These are phyloP conservation scores for Protaetia brevitarsis DNA, from an alignment of 1,140 invertebrate genomes.

Conservation along the genomic window DNA sequence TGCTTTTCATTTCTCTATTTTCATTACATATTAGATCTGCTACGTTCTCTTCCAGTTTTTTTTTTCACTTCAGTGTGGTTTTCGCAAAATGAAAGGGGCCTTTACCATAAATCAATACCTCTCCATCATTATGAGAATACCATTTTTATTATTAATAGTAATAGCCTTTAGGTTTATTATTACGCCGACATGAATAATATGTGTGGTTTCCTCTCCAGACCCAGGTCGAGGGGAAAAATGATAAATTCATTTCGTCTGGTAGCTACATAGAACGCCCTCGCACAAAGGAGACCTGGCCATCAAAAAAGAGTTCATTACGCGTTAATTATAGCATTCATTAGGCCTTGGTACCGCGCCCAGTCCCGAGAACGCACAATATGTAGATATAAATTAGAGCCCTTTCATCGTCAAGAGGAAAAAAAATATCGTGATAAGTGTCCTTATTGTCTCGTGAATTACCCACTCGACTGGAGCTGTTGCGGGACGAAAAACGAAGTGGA, in stretches of 20 bases:
- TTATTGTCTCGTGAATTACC: slow-evolving; percentile 16
- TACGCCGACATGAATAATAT: background rate
- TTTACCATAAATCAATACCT: too few relatives aligned
- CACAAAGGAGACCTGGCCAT: background rate
- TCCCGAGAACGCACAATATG: background rate
- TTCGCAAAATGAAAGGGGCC: too few relatives aligned
- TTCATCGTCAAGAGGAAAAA: background rate
- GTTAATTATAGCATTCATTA: slow-evolving; percentile 15
- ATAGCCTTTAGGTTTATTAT: too few relatives aligned
- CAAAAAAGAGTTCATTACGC: slow-evolving; percentile 16
- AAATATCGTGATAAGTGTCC: slow-evolving; percentile 14
- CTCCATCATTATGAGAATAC: too few relatives aligned
- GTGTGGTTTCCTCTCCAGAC: background rate
- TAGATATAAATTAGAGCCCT: slow-evolving; percentile 13
- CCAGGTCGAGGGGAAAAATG: background rate
- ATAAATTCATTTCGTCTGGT: background rate
- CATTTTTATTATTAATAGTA: too few relatives aligned
- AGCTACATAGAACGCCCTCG: background rate
- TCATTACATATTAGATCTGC: too few relatives aligned
- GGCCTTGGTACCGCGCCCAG: background rate
- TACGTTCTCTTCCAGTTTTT: too few relatives aligned
- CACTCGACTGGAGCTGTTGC: too few relatives aligned
- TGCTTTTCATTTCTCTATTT: too few relatives aligned
- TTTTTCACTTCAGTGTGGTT: too few relatives aligned
- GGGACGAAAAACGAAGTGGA: too few relatives aligned